Evolutionary conservation across 2,888 invertebrate genomes (phyloP).

Genomic region (Thereva unica): DNA sequence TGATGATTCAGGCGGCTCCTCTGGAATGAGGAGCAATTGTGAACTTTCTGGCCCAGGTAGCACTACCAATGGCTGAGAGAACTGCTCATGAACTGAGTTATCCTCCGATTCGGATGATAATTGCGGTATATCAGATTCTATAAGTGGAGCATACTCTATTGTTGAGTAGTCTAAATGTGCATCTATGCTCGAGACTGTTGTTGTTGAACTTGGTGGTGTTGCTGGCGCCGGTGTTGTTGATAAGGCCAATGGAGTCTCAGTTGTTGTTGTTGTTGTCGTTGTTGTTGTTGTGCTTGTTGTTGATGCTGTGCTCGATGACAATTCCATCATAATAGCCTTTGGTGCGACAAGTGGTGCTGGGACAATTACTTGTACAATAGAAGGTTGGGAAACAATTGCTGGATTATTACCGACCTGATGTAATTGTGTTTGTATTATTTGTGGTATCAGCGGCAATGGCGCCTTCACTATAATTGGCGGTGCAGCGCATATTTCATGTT

Average conservation of each 20-base stretch:
- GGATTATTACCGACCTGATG: conserved; percentile 35
- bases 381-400: conserved; percentile 44
- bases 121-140: conserved; percentile 17
- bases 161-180: conserved; percentile 24
- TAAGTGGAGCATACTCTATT: conserved; percentile 33
- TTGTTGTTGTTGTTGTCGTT: conserved; percentile 37
- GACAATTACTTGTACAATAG: conserved; percentile 52
- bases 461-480: conserved; percentile 50
- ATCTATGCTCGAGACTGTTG: conserved; percentile 8
- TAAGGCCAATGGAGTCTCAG: not conserved
- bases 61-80: conserved; percentile 47
- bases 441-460: conserved; percentile 48
- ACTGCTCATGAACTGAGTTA: conserved; percentile 56
- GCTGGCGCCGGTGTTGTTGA: conserved; percentile 11
- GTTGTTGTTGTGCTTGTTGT: conserved; percentile 42
- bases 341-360: conserved; percentile 50
- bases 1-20: conserved; percentile 57
- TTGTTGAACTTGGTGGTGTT: not conserved
- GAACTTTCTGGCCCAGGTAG: conserved; percentile 49
- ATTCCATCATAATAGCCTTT: conserved; percentile 44
- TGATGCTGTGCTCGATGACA: conserved; percentile 22
- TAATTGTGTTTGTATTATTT: conserved; percentile 41
- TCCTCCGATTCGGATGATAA: conserved; percentile 47
- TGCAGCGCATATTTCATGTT: conserved; percentile 56
- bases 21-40: conserved; percentile 54